A percentile compares a stretch with the other conserved stretches of the same genome.
These are phyloP conservation scores for Colletes latitarsis DNA, from an alignment of 1,140 invertebrate genomes.

Conservation along the genomic window DNA sequence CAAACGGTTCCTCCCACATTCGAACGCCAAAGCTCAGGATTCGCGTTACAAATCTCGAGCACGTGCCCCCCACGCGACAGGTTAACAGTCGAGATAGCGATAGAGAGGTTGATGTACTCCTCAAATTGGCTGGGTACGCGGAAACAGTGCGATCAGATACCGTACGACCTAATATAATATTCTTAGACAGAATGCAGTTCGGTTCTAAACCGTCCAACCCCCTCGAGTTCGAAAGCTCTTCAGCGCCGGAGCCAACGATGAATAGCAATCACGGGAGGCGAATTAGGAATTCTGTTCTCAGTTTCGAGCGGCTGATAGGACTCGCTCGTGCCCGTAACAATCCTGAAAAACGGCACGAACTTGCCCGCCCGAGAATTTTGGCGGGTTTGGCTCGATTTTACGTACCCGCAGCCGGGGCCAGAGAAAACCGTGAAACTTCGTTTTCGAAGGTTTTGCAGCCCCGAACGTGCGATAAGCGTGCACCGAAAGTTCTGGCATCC, in stretches of 20 bases:
- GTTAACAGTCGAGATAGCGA: neutral
- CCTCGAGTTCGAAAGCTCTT: conserved; percentile 49
- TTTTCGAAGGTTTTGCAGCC: conserved; percentile 20
- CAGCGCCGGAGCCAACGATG: conserved; percentile 34
- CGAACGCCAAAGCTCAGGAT: neutral
- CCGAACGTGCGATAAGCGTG: neutral
- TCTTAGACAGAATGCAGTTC: conserved; percentile 63
- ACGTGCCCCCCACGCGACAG: conserved; percentile 11
- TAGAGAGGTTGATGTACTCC: neutral
- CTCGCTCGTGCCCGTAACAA: neutral
- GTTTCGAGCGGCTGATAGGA: conserved; percentile 53
- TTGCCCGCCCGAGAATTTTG: neutral
- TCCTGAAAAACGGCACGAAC: conserved; percentile 24
- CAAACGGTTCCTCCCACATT: neutral
- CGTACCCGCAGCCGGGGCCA: neutral
- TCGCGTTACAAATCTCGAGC: conserved; percentile 15
- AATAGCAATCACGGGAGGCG: conserved; percentile 53
- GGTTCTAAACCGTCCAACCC: conserved; percentile 17
- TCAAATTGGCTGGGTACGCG: conserved; percentile 8
- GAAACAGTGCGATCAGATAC: conserved; percentile 49
- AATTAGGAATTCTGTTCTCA: conserved; percentile 60
- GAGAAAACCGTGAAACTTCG: neutral
- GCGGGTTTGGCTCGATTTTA: neutral
- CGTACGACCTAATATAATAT: conserved; percentile 73
- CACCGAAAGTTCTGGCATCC: neutral